phyloP scores from a whole-genome alignment of 2,113 vertebrate species.

The Charadrius vociferus region DNA sequence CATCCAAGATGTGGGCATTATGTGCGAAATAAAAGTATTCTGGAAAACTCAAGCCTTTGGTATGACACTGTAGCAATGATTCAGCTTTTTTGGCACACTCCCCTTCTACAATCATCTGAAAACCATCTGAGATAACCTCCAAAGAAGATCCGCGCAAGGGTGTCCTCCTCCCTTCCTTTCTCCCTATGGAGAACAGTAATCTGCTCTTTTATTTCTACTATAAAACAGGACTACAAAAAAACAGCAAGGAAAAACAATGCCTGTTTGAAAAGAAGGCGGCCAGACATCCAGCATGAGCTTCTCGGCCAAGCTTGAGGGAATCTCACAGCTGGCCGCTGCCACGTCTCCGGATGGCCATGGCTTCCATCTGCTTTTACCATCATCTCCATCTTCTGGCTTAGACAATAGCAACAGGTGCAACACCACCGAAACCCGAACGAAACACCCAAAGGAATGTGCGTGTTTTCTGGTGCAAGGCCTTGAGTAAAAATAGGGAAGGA shows the following conservation, averaged over 20 bases:
- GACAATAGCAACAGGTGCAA: conserved; percentile 34
- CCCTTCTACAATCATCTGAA: neutral
- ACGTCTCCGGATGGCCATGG: fast-evolving
- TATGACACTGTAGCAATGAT: neutral
- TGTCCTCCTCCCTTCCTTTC: neutral
- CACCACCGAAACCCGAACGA: neutral
- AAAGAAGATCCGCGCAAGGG: neutral
- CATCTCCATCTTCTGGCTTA: neutral
- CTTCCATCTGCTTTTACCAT: conserved; percentile 18
- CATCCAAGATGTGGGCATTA: conserved; percentile 22
- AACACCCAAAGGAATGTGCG: neutral
- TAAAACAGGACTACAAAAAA: neutral
- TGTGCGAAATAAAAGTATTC: neutral
- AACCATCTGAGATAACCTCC: conserved; percentile 22
- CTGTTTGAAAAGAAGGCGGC: neutral
- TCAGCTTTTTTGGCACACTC: conserved; percentile 10
- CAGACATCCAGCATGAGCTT: neutral
- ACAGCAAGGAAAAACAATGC: neutral
- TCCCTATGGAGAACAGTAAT: neutral
- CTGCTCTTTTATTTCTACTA: neutral
- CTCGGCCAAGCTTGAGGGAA: neutral
- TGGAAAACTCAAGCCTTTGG: neutral
- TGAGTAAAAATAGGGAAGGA: neutral
- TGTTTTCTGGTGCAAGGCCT: neutral
- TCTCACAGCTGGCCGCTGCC: neutral